Conservation (phyloP, 2,113 vertebrate species). For the Paedocypris sp. region DNA sequence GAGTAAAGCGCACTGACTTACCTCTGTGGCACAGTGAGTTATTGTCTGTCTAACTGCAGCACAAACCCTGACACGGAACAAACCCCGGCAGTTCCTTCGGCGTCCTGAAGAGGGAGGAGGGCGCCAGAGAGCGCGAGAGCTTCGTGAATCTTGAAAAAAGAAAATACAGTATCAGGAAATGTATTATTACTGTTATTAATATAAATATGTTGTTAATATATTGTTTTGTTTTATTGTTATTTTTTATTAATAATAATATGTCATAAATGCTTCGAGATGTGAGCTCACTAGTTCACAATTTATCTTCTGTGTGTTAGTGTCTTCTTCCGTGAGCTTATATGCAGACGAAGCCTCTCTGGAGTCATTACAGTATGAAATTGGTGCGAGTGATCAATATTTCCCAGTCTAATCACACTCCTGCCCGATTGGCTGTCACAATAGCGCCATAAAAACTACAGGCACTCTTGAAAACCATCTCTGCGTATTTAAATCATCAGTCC, state of each 20-base stretch:
- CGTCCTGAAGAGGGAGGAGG: conserved; percentile 10
- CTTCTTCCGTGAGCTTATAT: neutral
- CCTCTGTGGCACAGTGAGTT: conserved; percentile 34
- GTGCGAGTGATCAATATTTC: neutral
- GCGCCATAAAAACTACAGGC: too few species aligned
- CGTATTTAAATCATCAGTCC: too few species aligned
- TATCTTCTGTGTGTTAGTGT: neutral
- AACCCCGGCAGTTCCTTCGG: neutral
- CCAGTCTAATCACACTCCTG: neutral
- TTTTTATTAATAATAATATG: too few species aligned
- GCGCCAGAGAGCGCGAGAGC: conserved; percentile 14
- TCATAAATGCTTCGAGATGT: too few species aligned
- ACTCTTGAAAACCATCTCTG: too few species aligned
- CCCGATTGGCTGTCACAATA: neutral
- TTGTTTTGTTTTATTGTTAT: too few species aligned
- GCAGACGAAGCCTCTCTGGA: neutral
- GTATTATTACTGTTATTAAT: too few species aligned
- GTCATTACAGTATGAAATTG: neutral
- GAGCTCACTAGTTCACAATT: too few species aligned
- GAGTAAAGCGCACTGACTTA: conserved; percentile 21
- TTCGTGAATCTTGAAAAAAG: too few species aligned
- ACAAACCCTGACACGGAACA: conserved; percentile 17
- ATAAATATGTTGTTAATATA: too few species aligned
- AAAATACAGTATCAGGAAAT: too few species aligned
- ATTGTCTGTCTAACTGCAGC: conserved; percentile 41